phyloP scores from a whole-genome alignment of 2,797 vertebrate species.

The Alauda arvensis region DNA sequence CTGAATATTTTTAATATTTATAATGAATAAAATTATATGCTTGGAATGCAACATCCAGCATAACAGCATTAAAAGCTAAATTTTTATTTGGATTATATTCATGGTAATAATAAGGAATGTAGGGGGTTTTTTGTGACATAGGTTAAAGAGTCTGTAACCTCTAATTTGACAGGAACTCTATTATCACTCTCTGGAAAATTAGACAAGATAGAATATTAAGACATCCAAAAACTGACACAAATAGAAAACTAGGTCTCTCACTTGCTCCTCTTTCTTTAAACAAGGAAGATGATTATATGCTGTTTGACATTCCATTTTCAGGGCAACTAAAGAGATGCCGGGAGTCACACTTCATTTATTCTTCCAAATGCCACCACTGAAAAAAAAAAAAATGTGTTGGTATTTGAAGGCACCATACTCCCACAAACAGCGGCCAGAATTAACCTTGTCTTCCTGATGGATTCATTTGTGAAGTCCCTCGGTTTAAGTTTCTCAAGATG shows the following conservation, averaged over 20 bases:
- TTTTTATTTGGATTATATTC: slow-evolving; percentile 68
- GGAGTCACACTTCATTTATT: slow-evolving; percentile 67
- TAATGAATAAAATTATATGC: slow-evolving; percentile 72
- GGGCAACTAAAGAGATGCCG: slow-evolving; percentile 58
- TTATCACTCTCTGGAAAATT: slow-evolving; percentile 71
- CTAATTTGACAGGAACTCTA: slow-evolving; percentile 73
- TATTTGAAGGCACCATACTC: slow-evolving; percentile 51
- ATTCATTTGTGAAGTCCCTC: slow-evolving; percentile 48
- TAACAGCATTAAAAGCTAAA: slow-evolving; percentile 61
- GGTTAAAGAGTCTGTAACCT: slow-evolving; percentile 71
- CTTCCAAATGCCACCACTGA: slow-evolving; percentile 51
- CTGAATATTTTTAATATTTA: slow-evolving; percentile 60
- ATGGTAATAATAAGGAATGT: slow-evolving; percentile 62
- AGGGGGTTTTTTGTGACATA: slow-evolving; percentile 27
- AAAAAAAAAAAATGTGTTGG: slow-evolving; percentile 32
- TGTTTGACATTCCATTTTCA: slow-evolving; percentile 70
- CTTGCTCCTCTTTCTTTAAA: slow-evolving; percentile 56
- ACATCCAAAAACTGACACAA: slow-evolving; percentile 73
- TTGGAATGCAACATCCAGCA: slow-evolving; percentile 56
- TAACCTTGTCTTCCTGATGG: slow-evolving; percentile 56
- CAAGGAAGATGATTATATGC: slow-evolving; percentile 68
- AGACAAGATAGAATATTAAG: slow-evolving; percentile 73
- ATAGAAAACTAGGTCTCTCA: slow-evolving; percentile 66
- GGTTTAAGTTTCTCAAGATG: slow-evolving; percentile 40
- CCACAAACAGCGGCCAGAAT: slow-evolving; percentile 58